phyloP scores from a whole-genome alignment of 2,888 invertebrate species.

The Hartigia nigra region DNA sequence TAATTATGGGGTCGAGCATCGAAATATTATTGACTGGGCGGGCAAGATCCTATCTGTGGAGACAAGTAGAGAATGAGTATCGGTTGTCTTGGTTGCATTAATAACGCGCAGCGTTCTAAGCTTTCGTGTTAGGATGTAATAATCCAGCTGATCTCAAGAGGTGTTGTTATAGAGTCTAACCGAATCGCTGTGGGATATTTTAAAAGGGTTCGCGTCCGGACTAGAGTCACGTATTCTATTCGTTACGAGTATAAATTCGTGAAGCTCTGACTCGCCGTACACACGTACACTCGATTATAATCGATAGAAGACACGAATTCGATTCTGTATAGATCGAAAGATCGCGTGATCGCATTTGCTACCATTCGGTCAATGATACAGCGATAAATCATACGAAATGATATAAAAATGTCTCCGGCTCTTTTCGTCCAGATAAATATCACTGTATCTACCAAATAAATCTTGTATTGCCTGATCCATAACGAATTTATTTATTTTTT shows the following conservation, averaged over 20 bases:
- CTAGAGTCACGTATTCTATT: background rate
- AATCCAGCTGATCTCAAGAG: conserved; percentile 21
- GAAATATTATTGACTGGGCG: conserved; percentile 61
- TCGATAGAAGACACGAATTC: background rate
- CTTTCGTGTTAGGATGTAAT: conserved; percentile 25
- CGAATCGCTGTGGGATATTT: background rate
- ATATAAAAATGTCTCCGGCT: background rate
- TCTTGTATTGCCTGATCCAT: background rate
- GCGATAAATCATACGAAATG: background rate
- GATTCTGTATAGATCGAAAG: background rate
- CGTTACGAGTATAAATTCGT: background rate
- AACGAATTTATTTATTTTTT: background rate
- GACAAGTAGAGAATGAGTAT: conserved; percentile 46
- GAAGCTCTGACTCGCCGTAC: background rate
- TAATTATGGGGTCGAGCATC: conserved; percentile 57
- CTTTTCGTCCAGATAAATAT: background rate
- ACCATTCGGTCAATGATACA: background rate
- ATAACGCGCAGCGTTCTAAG: conserved; percentile 34
- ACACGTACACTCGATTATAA: background rate
- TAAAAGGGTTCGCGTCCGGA: background rate
- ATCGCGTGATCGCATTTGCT: background rate
- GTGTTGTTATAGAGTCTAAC: background rate
- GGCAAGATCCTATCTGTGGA: conserved; percentile 52
- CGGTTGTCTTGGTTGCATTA: conserved; percentile 44
- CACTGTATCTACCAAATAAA: background rate